These are phyloP conservation scores for Coelinius sp. DNA, from an alignment of 2,888 invertebrate species.

Conservation along the genomic window DNA sequence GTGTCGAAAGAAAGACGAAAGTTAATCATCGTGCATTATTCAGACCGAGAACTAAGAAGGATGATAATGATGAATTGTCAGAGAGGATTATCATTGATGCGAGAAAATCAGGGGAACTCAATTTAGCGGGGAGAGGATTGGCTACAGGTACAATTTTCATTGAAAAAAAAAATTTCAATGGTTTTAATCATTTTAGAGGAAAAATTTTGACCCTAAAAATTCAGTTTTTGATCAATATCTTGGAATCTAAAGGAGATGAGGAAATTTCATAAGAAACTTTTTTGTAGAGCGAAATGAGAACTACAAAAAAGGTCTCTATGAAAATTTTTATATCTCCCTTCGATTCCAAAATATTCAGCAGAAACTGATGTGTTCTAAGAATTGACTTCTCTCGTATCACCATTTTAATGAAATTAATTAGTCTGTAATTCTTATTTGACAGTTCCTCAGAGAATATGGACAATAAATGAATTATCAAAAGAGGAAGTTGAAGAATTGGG, in stretches of 20 bases:
- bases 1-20: conserved; percentile 50
- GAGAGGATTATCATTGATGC: conserved; percentile 83
- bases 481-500: conserved; percentile 73
- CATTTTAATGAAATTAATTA: neutral
- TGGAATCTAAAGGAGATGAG: no score
- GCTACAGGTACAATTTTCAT: conserved; percentile 74
- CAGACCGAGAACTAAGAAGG: conserved; percentile 80
- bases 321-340: no score
- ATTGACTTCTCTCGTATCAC: no score
- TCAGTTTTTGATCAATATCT: no score
- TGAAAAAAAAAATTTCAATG: neutral
- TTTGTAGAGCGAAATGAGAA: no score
- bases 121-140: conserved; percentile 83
- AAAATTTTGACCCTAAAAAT: no score
- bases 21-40: conserved; percentile 73
- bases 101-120: conserved; percentile 84
- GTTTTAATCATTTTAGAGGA: no score
- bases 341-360: no score
- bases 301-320: no score
- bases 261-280: no score
- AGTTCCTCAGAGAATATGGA: conserved; percentile 84
- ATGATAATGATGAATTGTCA: conserved; percentile 80
- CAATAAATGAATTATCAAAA: conserved; percentile 79
- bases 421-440: conserved; percentile 33
- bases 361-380: no score